Evolutionary conservation across 2,113 vertebrate genomes (phyloP).

Genomic region (Eurystomus gularis): DNA sequence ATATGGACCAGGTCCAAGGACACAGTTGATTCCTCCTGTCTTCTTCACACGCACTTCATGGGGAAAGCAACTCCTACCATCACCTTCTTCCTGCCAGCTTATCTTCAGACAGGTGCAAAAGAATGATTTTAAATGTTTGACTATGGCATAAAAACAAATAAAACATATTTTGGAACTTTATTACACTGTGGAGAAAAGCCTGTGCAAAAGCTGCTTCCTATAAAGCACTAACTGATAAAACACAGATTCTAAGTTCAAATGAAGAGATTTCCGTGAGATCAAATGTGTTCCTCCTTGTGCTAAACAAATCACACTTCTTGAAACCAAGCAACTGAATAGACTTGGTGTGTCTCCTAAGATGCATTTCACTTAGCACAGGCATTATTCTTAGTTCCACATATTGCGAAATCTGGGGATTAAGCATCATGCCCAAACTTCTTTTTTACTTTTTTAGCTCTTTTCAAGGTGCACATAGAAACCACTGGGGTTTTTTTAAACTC

Average conservation of each 20-base stretch:
- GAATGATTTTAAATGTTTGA: not conserved
- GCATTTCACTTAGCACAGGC: accelerated
- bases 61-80: not conserved
- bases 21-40: not conserved
- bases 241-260: not conserved
- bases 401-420: not conserved
- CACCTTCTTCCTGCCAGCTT: not conserved
- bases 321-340: not conserved
- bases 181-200: not conserved
- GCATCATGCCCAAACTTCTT: not conserved
- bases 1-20: not conserved
- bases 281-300: not conserved
- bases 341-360: not conserved
- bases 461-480: not conserved
- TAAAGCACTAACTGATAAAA: not conserved
- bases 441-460: not conserved
- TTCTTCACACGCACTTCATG: not conserved
- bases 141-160: not conserved
- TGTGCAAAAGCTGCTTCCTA: not conserved
- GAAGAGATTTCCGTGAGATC: not conserved
- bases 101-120: not conserved
- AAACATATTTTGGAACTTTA: not conserved
- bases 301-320: not conserved
- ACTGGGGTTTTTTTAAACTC: not conserved
- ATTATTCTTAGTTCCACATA: not conserved